Evolutionary conservation across 2,113 vertebrate genomes (phyloP), one percentile per base, ranked within the genome.

Genomic region (Platichthys stellatus): DNA sequence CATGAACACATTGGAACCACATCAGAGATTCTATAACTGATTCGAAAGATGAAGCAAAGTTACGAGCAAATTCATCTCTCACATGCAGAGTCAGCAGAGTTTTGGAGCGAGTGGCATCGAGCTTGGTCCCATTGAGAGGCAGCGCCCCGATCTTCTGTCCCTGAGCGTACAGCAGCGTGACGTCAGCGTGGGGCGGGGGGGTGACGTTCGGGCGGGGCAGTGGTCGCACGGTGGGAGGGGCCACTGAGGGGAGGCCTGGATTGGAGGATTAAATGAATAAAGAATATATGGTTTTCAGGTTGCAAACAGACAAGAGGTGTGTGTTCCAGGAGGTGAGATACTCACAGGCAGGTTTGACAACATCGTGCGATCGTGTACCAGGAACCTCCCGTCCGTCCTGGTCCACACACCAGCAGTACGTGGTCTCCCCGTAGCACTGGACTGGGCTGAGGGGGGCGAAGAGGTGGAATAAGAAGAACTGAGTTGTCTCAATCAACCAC

Each of bases 331-430:
- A 26, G 17, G 4, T 23, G n/a, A 47, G 15, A 28, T 15, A 83
- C 96, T 96, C 91, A 99, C 97, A 98, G 0, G 96, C 95, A 0
- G 97, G 97, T 20, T 93, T 94, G 83, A 88, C 94, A 17, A 92
- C 95, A 0, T 96, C 95, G 17, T 96, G 91, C 0, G 96, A 97
- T 69, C 96, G 92, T 0, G 97, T 97, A 1, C 98, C 97, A 2
- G 93, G 86, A 73, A 98, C 89, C 85, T 98, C 97, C 12, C 95
- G 92, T 28, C 98, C 98, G 0, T 96, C 95, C 84, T 92, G 89
- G 63, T 98, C 96, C 85, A 98, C 97, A 66, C 98, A 99, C 98
- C 98, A 99, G 91, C 98, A 99, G 92, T 97, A 97, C 49, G 94
- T 96, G 63, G 95, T 97, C 87, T 96, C 95, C 0, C 96, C 96